Base-by-base conservation (phyloP, 92 coral and sea anemone genomes). In the Phenganax subtilis region DNA sequence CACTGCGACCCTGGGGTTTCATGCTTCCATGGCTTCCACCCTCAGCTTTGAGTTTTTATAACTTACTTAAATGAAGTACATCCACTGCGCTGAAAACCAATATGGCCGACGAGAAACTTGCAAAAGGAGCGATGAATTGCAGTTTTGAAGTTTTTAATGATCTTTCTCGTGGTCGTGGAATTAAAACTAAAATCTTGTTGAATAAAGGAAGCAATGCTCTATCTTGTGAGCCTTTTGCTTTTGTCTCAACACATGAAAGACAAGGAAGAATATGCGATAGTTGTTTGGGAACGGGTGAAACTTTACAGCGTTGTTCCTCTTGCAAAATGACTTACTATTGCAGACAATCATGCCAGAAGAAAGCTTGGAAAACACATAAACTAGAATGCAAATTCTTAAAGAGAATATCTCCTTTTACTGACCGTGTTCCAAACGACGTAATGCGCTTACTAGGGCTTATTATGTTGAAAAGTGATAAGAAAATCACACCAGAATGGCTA, bases 261-360 rank as follows among this genome's bases (percentile, higher is more conserved):
- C 92, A 92, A 6, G 92, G 93, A 7, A 88, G 77, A 54, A 81
- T 87, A 55, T 96, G 99, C 79, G 94, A 92, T 81, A 69, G 76
- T 47, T 96, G 99, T 75, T 89, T 93, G 54, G 62, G 81, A 17
- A 72, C 68, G 52, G 74, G 84, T 11, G 84, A 72, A n/a, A 76
- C 80, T 16, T 87, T 89, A 11, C 92, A 83, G 67, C 87, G 97
- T 16, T 96, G 99, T 71, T 92, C 99, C 2, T 80, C 74, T 47
- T 96, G 99, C 77, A 92, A 90, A 76, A 90, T 87, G 77, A 88
- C 89, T 5, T 89, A 93, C 51, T 96, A 96, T 68, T 96, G 99
- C 80, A 87, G 90, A 10, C 80, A 82, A 55, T 80, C 70, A 14
- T 96, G 99, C 47, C 99, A 96, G 66, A 88, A 64, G 68, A 86